Evolutionary conservation across 2,113 vertebrate genomes (phyloP).

Genomic region (Lagopus leucura): DNA sequence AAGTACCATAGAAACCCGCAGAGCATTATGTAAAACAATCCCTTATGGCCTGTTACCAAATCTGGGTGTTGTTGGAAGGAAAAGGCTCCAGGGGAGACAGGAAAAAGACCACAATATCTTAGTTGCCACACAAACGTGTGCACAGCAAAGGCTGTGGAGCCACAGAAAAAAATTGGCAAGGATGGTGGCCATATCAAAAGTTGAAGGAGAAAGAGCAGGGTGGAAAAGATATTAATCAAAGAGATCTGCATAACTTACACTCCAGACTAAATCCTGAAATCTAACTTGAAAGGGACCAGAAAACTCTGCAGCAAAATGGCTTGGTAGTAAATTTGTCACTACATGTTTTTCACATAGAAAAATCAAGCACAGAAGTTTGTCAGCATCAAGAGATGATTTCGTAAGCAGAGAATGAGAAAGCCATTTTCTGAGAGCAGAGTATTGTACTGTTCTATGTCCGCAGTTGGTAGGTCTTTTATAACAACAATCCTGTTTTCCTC

Average conservation of each 20-base stretch:
- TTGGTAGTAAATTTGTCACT: background rate
- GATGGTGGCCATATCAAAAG: background rate
- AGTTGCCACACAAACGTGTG: no score
- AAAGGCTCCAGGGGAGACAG: background rate
- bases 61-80: background rate
- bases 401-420: background rate
- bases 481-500: background rate
- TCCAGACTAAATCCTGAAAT: background rate
- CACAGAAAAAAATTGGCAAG: background rate
- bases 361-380: background rate
- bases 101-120: background rate
- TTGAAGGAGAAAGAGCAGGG: background rate
- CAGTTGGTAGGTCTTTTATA: background rate
- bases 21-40: constrained; percentile 28
- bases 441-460: background rate
- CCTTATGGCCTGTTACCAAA: background rate
- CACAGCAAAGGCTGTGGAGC: background rate
- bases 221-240: background rate
- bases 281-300: background rate
- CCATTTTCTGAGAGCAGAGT: background rate
- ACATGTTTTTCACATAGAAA: background rate
- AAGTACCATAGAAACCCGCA: constrained; percentile 40
- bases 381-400: background rate
- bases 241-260: background rate
- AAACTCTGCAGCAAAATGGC: background rate